phyloP scores from a whole-genome alignment of 2,797 vertebrate genomes.

The Acipenser ruthenus region DNA sequence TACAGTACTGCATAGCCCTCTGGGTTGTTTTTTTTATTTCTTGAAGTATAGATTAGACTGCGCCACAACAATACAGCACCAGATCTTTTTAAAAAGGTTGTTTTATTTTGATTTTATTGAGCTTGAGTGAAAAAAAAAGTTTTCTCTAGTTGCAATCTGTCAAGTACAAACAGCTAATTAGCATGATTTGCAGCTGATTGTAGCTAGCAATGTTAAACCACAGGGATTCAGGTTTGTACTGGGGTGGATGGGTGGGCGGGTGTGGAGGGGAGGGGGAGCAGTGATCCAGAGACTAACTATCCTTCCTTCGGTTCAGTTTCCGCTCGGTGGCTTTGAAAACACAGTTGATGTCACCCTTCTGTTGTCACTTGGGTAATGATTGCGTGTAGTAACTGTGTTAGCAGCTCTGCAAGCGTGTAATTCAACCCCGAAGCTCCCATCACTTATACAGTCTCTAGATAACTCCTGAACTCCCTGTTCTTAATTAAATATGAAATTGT shows the following conservation, averaged over 20 bases:
- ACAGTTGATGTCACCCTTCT: conserved; percentile 76
- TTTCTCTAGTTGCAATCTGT: conserved; percentile 44
- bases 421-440: conserved; percentile 73
- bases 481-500: conserved; percentile 96
- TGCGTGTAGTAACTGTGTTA: conserved; percentile 71
- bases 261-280: conserved; percentile 8
- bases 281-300: conserved; percentile 2
- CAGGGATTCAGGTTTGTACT: conserved; percentile 65
- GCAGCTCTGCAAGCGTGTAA: conserved; percentile 79
- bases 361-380: conserved; percentile 80
- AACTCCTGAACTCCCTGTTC: conserved; percentile 83
- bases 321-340: conserved; percentile 62
- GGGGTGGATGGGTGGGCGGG: neutral
- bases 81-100: conserved; percentile 16
- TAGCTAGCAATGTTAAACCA: conserved; percentile 12
- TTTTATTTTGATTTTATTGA: conserved; percentile 8
- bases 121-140: conserved; percentile 11
- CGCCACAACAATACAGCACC: conserved; percentile 11
- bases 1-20: no score
- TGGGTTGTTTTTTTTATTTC: no score
- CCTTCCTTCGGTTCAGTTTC: conserved; percentile 38
- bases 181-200: conserved; percentile 61
- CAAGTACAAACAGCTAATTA: conserved; percentile 68
- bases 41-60: conserved; percentile 5
- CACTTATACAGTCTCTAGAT: conserved; percentile 66